phyloP scores from a whole-genome alignment of 2,888 invertebrate genomes.

The Dendrolimus pini region DNA sequence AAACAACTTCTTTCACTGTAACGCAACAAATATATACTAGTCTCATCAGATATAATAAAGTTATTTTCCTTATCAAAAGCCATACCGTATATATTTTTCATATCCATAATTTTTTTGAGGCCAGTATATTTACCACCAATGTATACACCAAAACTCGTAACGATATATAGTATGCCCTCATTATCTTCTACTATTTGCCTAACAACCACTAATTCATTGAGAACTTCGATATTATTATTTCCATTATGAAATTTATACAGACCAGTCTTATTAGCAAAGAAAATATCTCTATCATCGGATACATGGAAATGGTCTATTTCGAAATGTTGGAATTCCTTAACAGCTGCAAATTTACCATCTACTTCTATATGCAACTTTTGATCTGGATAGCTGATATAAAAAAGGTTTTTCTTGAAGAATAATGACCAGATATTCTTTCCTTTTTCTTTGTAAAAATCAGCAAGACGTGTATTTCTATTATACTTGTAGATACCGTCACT shows the following conservation, averaged over 20 bases:
- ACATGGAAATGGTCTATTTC: constrained; percentile 49
- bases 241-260: constrained; percentile 37
- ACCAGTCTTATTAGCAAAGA: constrained; percentile 46
- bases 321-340: constrained; percentile 43
- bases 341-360: constrained; percentile 38
- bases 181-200: constrained; percentile 51
- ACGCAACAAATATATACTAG: constrained; percentile 33
- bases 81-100: constrained; percentile 40
- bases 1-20: constrained; percentile 31
- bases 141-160: constrained; percentile 43
- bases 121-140: constrained; percentile 19
- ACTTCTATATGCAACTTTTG: constrained; percentile 43
- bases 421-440: constrained; percentile 48
- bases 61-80: constrained; percentile 49
- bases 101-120: constrained; percentile 31
- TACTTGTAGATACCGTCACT: constrained; percentile 53
- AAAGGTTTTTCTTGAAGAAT: constrained; percentile 40
- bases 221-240: constrained; percentile 14
- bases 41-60: constrained; percentile 45
- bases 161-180: constrained; percentile 38
- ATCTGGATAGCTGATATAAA: constrained; percentile 52
- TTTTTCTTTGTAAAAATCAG: constrained; percentile 43
- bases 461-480: constrained; percentile 41
- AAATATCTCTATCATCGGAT: constrained; percentile 27
- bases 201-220: constrained; percentile 37